phyloP scores from a whole-genome alignment of 2,113 vertebrate species.

The Danio rerio region GRCz12tu NC_133180.1:15730001-15730500 shows the following conservation, averaged over 20 bases:
- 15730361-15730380: conserved; percentile 42
- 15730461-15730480: conserved; percentile 47
- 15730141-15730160: not conserved
- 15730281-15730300: not conserved
- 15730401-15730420: conserved; percentile 29
- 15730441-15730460: conserved; percentile 56
- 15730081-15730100: no score
- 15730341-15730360: not conserved
- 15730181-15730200: no score
- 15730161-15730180: not conserved
- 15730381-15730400: conserved; percentile 32
- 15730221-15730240: not conserved
- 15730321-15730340: not conserved
- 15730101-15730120: not conserved
- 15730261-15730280: no score
- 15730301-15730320: no score
- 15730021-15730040: not conserved
- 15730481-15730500: conserved; percentile 18
- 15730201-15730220: not conserved
- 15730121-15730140: no score
- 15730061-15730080: not conserved
- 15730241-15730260: not conserved
- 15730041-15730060: not conserved
- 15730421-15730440: not conserved
- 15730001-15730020: not conserved